These are phyloP conservation scores for Sapajus apella DNA, from an alignment of 2,113 vertebrate species.

Conservation along the genomic window DNA sequence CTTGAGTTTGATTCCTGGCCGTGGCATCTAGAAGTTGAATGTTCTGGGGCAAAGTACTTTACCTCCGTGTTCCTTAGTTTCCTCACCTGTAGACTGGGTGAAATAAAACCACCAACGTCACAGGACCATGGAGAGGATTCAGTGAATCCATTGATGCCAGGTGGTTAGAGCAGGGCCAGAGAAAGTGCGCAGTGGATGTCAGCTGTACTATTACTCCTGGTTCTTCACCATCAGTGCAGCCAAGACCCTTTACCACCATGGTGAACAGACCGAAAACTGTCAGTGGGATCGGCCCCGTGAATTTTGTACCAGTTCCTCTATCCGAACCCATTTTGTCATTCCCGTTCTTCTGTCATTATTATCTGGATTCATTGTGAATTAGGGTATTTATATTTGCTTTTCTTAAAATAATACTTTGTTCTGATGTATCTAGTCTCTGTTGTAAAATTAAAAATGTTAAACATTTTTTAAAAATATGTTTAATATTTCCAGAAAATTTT, in stretches of 20 bases:
- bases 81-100: rapidly evolving
- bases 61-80: neutral
- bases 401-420: neutral
- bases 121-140: neutral
- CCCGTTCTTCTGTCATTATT: rapidly evolving
- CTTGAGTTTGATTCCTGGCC: neutral
- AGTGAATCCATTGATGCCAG: neutral
- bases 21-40: neutral
- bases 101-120: neutral
- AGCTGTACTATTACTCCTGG: too few relatives aligned
- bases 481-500: neutral
- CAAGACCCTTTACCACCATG: neutral
- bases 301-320: neutral
- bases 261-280: neutral
- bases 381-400: neutral
- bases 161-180: neutral
- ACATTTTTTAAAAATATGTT: neutral
- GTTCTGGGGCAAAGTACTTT: neutral
- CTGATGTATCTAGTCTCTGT: neutral
- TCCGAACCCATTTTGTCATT: neutral
- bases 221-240: neutral
- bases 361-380: neutral
- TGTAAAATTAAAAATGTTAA: neutral
- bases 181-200: neutral
- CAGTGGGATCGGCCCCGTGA: neutral